Percentiles rank a stretch among this genome's conserved stretches.
phyloP scores from a whole-genome alignment of 2,113 vertebrate species.

The Spheniscus mendiculus region DNA sequence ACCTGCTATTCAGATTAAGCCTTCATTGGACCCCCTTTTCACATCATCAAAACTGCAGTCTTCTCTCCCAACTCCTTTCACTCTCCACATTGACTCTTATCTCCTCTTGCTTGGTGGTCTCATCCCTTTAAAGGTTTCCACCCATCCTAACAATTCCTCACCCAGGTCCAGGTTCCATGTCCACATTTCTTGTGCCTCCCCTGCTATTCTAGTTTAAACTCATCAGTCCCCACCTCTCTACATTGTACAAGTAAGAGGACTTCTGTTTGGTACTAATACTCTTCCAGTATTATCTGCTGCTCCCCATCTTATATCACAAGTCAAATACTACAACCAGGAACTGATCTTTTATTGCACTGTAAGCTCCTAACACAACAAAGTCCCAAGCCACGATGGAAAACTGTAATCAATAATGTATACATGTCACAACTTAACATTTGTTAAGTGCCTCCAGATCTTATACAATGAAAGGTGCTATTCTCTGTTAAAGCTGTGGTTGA shows the following conservation, averaged over 20 bases:
- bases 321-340: neutral
- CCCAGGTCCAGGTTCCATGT: neutral
- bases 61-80: neutral
- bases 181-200: neutral
- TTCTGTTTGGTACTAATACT: neutral
- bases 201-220: neutral
- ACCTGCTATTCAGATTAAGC: neutral
- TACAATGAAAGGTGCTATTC: neutral
- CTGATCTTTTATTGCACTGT: neutral
- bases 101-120: neutral
- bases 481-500: neutral
- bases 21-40: neutral
- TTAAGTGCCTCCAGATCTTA: neutral
- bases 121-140: neutral
- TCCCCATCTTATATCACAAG: neutral
- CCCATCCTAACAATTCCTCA: neutral
- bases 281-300: neutral
- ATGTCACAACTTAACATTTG: neutral
- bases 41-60: neutral
- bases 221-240: neutral
- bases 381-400: neutral
- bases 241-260: neutral
- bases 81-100: neutral
- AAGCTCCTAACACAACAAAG: neutral
- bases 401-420: neutral